These are phyloP conservation scores for Cranoglanis bouderius DNA, from an alignment of 2,113 vertebrate genomes.

Conservation along the genomic window DNA sequence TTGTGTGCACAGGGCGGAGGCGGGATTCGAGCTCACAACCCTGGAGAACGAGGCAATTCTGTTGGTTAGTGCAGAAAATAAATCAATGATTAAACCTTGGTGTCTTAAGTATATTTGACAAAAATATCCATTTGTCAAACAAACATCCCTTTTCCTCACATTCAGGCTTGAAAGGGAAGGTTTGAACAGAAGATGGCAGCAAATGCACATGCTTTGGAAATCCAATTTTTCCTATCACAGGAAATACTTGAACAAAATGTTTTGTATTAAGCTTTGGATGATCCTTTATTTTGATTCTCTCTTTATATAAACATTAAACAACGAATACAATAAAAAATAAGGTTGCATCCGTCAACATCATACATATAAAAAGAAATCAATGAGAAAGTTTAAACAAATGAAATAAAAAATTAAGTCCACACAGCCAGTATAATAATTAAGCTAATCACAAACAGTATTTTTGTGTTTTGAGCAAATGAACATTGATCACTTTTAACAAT, in stretches of 20 bases:
- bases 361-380: background rate
- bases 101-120: background rate
- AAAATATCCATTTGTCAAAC: background rate
- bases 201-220: background rate
- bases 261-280: too few species aligned
- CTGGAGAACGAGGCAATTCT: too few species aligned
- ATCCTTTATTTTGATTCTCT: background rate
- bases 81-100: background rate
- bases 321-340: background rate
- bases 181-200: constrained; percentile 8
- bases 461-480: background rate
- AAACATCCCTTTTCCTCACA: background rate
- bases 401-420: too few species aligned
- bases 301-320: background rate
- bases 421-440: background rate
- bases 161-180: background rate
- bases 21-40: too few species aligned
- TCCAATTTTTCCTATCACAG: background rate
- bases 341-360: background rate
- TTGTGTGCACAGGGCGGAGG: too few species aligned
- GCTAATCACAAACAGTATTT: background rate
- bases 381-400: background rate
- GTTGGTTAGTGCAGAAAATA: background rate
- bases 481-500: background rate
- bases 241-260: background rate